Evolutionary conservation across 2,888 invertebrate species (phyloP), one percentile per base, ranked within the genome.

Genomic region (Drosophila formosana): DNA sequence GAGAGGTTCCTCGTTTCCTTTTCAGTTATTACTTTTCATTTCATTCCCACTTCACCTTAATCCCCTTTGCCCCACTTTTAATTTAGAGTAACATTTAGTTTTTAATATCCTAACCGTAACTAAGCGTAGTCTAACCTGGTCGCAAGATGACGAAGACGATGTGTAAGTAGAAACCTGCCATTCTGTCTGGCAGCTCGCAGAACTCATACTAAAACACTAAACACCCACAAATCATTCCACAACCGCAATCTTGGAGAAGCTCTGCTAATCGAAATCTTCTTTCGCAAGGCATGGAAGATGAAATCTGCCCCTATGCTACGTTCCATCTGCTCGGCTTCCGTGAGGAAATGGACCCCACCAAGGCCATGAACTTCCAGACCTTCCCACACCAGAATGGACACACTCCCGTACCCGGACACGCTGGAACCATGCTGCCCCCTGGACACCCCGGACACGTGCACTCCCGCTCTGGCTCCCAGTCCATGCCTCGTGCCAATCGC

Each of bases 281-380:
- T 60, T 45, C 57, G 51, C 43, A 94, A 96, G 97, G 97, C 92
- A 97, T 97, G 96, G 97, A 98, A 92, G 98, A 98, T 91, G 98
- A 98, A 93, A 98, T 98, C 92, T 98, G 98, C 93, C 98, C 98
- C 46, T 98, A 98, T 93, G 98, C 98, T 7, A 98, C 98, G 45
- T 98, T 98, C 96, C 98, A 98, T 93, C 94, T 98, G 90, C 95
- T 98, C 65, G 98, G 97, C 82, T 98, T 98, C 96, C 96, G 98
- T 88, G 97, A 98, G 92, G 97, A 98, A 94, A 97, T 98, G 97
- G 97, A 98, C 92, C 97, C 97, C 50, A 96, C 94, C 92, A 97
- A 97, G 94, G 97, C 97, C 41, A 95, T 97, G 95, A 94, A 97
- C 93, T 97, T 97, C 95, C 94, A 97, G 93, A 96, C 97, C 82